A percentile compares a stretch with the other conserved stretches of the same genome.
Evolutionary conservation across 1,140 invertebrate species (phyloP).

Genomic region (Pachyrhynchus sulphureomaculatus): DNA sequence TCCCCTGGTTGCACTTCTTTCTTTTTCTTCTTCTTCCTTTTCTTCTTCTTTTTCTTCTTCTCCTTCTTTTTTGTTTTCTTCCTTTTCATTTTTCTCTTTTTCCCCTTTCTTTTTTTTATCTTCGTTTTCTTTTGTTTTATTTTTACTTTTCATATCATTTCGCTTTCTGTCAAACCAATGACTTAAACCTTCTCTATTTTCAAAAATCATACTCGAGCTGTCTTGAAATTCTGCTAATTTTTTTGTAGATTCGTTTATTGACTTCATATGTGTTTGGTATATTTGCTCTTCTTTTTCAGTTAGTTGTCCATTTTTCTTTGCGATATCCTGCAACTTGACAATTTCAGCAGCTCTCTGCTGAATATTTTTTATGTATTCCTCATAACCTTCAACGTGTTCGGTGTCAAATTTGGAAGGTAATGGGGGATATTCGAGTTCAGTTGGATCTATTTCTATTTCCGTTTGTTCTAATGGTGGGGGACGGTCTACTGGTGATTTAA

Average conservation of each 20-base stretch:
- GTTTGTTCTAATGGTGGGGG: slow-evolving; percentile 11
- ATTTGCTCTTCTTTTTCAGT: slow-evolving; percentile 51
- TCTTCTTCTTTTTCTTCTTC: slow-evolving; percentile 51
- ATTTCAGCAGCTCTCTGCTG: slow-evolving; percentile 54
- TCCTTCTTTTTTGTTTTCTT: slow-evolving; percentile 42
- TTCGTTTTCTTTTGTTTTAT: slow-evolving; percentile 51
- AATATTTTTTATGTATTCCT: slow-evolving; percentile 48
- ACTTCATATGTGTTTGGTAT: slow-evolving; percentile 53
- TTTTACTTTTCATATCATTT: slow-evolving; percentile 43
- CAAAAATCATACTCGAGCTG: slow-evolving; percentile 31
- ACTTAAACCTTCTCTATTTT: slow-evolving; percentile 43
- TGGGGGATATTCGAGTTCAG: slow-evolving; percentile 46
- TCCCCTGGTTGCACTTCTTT: slow-evolving; percentile 56
- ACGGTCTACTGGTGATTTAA: slow-evolving; percentile 28
- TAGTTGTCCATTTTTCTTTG: slow-evolving; percentile 53
- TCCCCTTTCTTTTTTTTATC: slow-evolving; percentile 50
- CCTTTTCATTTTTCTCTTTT: slow-evolving; percentile 42
- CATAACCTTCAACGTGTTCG: slow-evolving; percentile 38
- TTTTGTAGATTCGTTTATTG: slow-evolving; percentile 52
- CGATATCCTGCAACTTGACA: slow-evolving; percentile 54
- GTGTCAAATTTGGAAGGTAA: slow-evolving; percentile 41
- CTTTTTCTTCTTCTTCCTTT: slow-evolving; percentile 46
- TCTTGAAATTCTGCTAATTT: slow-evolving; percentile 52
- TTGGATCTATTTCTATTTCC: slow-evolving; percentile 32
- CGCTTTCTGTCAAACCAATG: slow-evolving; percentile 44